Evolutionary conservation across 1,140 invertebrate genomes (phyloP).

Genomic region (Caenorhabditis tropicalis): DNA sequence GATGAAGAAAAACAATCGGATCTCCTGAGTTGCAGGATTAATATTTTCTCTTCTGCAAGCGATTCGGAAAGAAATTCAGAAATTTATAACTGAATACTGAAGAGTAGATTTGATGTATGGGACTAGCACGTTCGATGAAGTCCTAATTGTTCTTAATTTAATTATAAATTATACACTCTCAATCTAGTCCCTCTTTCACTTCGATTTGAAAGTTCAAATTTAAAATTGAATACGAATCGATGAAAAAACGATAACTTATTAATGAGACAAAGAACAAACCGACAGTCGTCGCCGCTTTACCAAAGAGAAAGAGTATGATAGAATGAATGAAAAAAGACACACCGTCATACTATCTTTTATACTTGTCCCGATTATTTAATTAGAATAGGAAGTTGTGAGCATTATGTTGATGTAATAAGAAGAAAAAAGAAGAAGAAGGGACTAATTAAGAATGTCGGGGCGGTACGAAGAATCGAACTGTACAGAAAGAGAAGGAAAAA

Average conservation of each 20-base stretch:
- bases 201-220: not conserved
- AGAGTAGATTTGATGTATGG: too few species aligned
- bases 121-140: too few species aligned
- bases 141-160: too few species aligned
- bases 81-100: too few species aligned
- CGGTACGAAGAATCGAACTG: not conserved
- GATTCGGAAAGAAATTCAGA: too few species aligned
- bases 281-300: not conserved
- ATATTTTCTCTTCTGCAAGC: too few species aligned
- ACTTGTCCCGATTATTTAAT: constrained; percentile 15
- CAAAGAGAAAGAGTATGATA: not conserved
- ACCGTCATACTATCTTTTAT: constrained; percentile 4
- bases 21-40: not conserved
- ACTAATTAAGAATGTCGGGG: constrained; percentile 10
- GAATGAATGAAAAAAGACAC: not conserved
- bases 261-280: not conserved
- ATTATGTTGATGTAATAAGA: constrained; percentile 32
- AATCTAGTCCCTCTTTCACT: too few species aligned
- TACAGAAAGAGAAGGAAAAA: not conserved
- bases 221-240: not conserved
- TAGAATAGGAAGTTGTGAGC: constrained; percentile 34
- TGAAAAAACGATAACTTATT: not conserved
- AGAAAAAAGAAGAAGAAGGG: not conserved
- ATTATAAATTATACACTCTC: too few species aligned
- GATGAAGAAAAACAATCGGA: not conserved